Evolutionary conservation across 64 coral and sea anemone species (phyloP).

Genomic region (Acropora yongei): DNA sequence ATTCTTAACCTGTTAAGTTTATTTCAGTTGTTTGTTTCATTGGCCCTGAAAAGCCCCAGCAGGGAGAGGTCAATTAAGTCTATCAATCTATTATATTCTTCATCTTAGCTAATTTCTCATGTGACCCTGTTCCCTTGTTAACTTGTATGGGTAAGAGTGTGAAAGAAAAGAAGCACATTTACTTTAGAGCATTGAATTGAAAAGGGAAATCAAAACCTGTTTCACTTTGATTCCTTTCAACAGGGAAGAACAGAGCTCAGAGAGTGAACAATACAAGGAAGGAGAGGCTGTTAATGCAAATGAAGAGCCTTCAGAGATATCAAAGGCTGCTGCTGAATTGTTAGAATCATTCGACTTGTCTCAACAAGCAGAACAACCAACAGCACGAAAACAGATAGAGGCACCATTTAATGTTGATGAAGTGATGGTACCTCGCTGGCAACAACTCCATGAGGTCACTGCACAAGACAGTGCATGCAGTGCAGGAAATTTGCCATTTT

Average conservation of each 20-base stretch:
- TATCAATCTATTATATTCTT: no score
- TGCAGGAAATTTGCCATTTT: background rate
- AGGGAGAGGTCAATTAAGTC: no score
- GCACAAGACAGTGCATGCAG: background rate
- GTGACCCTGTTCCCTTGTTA: no score
- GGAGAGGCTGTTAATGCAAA: background rate
- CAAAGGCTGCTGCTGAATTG: background rate
- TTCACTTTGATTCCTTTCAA: background rate
- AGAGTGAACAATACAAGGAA: background rate
- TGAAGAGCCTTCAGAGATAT: background rate
- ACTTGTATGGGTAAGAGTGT: no score
- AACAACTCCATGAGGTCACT: background rate
- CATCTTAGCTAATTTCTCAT: no score
- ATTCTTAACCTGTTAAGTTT: no score
- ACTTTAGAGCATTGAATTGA: no score
- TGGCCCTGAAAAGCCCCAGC: no score
- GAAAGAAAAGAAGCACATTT: no score
- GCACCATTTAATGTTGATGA: slow-evolving; percentile 11
- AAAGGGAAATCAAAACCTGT: no score
- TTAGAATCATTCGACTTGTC: slow-evolving; percentile 22
- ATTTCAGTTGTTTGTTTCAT: no score
- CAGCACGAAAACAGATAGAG: background rate
- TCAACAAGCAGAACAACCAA: background rate
- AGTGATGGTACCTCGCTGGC: slow-evolving; percentile 51
- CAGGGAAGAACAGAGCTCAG: background rate